Evolutionary conservation across 2,113 vertebrate genomes (phyloP).

Genomic region (Gymnorhina tibicen): DNA sequence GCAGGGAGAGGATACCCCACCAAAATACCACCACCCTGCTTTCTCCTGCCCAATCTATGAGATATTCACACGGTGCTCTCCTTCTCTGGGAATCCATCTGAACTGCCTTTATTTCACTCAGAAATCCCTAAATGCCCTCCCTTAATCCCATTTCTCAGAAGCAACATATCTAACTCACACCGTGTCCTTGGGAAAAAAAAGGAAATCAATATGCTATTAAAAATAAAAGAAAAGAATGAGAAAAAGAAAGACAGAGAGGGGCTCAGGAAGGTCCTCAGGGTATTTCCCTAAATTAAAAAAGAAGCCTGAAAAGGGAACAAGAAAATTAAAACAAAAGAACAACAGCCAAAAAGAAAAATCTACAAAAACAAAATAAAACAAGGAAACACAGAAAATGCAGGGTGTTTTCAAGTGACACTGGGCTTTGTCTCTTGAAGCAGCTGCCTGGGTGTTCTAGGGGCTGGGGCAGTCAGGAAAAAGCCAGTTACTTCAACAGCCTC

Average conservation of each 20-base stretch:
- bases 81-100: not conserved
- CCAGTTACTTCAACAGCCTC: not conserved
- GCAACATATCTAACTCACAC: not conserved
- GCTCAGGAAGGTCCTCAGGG: slow-evolving; percentile 9
- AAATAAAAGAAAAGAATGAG: not conserved
- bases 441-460: not conserved
- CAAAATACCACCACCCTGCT: not conserved
- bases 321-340: not conserved
- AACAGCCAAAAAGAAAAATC: not conserved
- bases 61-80: not conserved
- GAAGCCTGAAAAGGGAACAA: slow-evolving; percentile 33
- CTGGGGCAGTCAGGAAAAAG: not conserved
- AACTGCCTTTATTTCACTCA: not conserved
- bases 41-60: not conserved
- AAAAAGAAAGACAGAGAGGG: not conserved
- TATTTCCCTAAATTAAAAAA: slow-evolving; percentile 24
- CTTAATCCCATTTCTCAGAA: not conserved
- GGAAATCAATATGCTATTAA: slow-evolving; percentile 13
- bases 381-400: not conserved
- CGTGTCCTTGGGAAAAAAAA: not conserved
- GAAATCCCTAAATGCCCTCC: not conserved
- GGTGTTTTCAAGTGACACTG: not conserved
- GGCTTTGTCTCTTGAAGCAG: not conserved
- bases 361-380: not conserved
- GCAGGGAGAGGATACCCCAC: not conserved